Conservation (phyloP, 2,113 vertebrate species). For the Suricata suricatta region DNA sequence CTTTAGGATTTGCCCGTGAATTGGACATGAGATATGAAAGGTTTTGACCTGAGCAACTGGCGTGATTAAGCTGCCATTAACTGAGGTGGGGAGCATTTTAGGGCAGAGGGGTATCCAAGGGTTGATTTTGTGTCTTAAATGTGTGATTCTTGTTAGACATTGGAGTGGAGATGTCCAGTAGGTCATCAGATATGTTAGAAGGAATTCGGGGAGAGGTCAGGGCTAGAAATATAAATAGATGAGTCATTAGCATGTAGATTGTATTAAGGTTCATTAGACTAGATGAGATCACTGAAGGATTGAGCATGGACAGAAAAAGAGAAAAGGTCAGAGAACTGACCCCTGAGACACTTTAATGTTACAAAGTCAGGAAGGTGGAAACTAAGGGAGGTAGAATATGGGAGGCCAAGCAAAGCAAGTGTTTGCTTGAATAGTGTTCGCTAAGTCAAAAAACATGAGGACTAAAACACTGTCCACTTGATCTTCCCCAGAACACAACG, state of each 20-base stretch:
- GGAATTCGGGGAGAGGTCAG: not conserved
- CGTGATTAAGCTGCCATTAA: not conserved
- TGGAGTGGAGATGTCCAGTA: not conserved
- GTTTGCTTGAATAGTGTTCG: not conserved
- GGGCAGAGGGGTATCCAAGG: not conserved
- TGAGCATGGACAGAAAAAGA: not conserved
- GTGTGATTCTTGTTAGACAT: not conserved
- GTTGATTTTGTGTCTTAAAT: not conserved
- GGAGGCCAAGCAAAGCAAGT: not conserved
- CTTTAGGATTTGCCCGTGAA: not conserved
- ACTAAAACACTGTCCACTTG: not conserved
- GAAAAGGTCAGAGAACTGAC: not conserved
- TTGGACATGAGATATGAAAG: not conserved
- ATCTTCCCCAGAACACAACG: too few relatives aligned
- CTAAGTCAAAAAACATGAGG: not conserved
- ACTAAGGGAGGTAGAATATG: not conserved
- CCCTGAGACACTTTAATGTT: too few relatives aligned
- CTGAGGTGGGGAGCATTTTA: not conserved
- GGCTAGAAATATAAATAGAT: not conserved
- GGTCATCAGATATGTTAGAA: not conserved
- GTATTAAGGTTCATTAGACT: not conserved
- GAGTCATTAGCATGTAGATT: not conserved
- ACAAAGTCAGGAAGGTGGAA: not conserved
- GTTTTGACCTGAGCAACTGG: not conserved
- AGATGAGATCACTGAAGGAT: not conserved